Evolutionary conservation across 2,797 vertebrate species (phyloP).

Genomic region (Sebastolobus alascanus): DNA sequence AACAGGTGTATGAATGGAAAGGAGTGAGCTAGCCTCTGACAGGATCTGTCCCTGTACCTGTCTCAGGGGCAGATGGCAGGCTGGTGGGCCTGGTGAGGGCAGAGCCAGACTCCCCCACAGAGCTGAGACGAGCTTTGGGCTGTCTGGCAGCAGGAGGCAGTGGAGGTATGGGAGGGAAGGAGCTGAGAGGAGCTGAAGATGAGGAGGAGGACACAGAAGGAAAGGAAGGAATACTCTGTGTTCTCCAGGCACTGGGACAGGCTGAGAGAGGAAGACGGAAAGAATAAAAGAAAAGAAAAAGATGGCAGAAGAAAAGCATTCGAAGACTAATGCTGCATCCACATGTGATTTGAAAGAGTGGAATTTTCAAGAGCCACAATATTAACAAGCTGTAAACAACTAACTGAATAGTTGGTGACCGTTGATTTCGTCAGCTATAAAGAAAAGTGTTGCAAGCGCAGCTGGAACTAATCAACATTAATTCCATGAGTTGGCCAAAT

Average conservation of each 20-base stretch:
- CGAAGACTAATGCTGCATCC: not conserved
- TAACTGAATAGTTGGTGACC: not conserved
- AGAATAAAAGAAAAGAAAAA: slow-evolving; percentile 2
- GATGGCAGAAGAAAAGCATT: not conserved
- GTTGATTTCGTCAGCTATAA: not conserved
- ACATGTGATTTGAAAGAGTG: not conserved
- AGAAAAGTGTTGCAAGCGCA: not conserved
- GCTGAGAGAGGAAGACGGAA: slow-evolving; percentile 13
- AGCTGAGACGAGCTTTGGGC: slow-evolving; percentile 53
- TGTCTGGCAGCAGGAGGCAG: slow-evolving; percentile 36
- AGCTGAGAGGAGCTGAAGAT: slow-evolving; percentile 61
- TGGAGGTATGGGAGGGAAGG: slow-evolving; percentile 48
- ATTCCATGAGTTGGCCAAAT: not conserved
- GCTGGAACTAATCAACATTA: not conserved
- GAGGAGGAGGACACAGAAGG: slow-evolving; percentile 40
- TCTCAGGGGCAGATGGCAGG: slow-evolving; percentile 80
- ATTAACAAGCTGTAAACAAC: not conserved
- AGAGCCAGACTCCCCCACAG: slow-evolving; percentile 57
- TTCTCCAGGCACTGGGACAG: slow-evolving; percentile 42
- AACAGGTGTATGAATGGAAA: slow-evolving; percentile 5
- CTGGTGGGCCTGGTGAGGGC: slow-evolving; percentile 80
- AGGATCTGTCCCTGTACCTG: slow-evolving; percentile 72
- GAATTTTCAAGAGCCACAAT: not conserved
- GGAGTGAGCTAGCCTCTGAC: not conserved
- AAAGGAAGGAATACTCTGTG: slow-evolving; percentile 56